Evolutionary conservation across 2,888 invertebrate species (phyloP), one percentile per base, ranked within the genome.

Genomic region (Tholera decimalis): DNA sequence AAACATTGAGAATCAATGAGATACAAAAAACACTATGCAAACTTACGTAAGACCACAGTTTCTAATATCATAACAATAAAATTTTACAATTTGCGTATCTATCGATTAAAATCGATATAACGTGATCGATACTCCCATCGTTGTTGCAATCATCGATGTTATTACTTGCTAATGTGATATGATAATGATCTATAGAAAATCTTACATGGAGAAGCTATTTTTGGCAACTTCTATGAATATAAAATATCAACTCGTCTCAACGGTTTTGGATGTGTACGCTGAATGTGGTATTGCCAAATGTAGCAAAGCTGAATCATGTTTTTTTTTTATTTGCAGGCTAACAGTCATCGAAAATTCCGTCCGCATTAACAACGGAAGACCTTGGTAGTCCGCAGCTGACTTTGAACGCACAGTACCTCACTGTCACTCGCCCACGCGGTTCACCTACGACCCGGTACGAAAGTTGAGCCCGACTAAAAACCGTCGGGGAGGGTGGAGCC

Each of bases 241-340:
- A 41, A 69, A 63, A 47, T n/a, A n/a, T n/a, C 28, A 26, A 55
- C 43, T 39, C 20, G 24, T 37, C 59, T 60, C 35, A 54, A 54
- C 51, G 11, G 18, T 62, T 60, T 54, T 54, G 2, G 11, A 51
- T 43, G 35, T 41, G 18, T 24, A 18, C 37, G 15, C 35, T 47
- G 61, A 72, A 66, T 70, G 37, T 65, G 28, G 49, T 49, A 72
- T 72, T 77, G 61, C 67, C 76, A 69, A 65, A 73, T 71, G 41
- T 75, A 69, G 73, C 77, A 77, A 44, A 55, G 41, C 70, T 82
- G 77, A 80, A 70, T 80, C 70, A 78, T 65, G 71, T 59, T 67
- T 79, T 81, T 79, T 81, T 61, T 77, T 69, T 92, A 88, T 88
- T 92, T 91, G 50, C 91, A 93, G 93, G 93, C 91, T 91, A 82